Base-by-base conservation (phyloP, 2,888 invertebrate species). In the Hedychridium roseum region DNA sequence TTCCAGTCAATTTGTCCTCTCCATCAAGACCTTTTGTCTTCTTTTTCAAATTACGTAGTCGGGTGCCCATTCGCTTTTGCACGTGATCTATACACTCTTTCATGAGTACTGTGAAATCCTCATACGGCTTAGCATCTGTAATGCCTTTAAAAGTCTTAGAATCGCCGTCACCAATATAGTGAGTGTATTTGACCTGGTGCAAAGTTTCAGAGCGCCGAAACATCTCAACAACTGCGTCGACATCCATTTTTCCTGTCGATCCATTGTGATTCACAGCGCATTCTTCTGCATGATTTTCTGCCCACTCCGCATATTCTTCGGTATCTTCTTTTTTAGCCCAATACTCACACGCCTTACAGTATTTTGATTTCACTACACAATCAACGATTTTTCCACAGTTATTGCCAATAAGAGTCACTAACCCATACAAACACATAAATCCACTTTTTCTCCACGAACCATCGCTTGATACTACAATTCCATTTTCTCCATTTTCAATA, bases 11-110 rank as follows among this genome's bases (percentile, higher is more conserved):
- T 27, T 43, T 35, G 6, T 30, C 36, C 20, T 26, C 36, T 12
- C 27, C 32, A 2, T 28, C 43, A 7, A 48, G 16, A 35, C 35
- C 35, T 27, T 30, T 37, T n/a, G 11, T 27, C 26, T 32, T 11
- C 35, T 43, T 48, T 16, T 36, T 43, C n/a, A 39, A 7, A 18
- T 51, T 32, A 1, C 47, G 36, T 3, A 47, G 34, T n/a, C 43
- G 16, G n/a, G 48, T 52, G 14, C 48, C 35, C 39, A 51, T 43
- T 7, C 43, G 20, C 34, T 44, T 38, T 20, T 48, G 21, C 1
- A 48, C 38, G 17, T 43, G 48, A 6, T 26, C 46, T 20, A 50
- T 23, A 17, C 50, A 50, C 20, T 50, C 50, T 35, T 35, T 47
- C 18, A 46, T 51, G 12, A 2, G 9, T 16, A 48, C 23, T 2